Conservation (phyloP, 2,113 vertebrate species). For the Lichenostomus cassidix region DNA sequence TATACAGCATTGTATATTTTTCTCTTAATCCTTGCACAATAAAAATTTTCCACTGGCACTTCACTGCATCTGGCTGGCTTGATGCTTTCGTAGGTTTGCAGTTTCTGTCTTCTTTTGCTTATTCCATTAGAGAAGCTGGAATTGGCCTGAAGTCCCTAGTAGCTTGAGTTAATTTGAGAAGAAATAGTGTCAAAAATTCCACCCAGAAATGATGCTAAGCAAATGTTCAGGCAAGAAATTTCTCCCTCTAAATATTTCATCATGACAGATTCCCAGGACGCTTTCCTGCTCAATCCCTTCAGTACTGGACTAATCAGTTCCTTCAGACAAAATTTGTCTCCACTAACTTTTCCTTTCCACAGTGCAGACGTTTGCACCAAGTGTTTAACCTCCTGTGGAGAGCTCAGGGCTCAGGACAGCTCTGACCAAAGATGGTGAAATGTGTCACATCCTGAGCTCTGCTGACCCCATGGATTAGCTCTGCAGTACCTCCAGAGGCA, state of each 20-base stretch:
- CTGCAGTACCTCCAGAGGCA: neutral
- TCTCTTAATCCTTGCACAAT: neutral
- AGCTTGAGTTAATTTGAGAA: conserved; percentile 19
- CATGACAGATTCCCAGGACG: neutral
- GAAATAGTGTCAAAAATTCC: conserved; percentile 1
- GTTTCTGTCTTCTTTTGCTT: neutral
- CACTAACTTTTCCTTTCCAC: neutral
- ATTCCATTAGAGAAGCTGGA: neutral
- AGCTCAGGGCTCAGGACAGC: rapidly evolving
- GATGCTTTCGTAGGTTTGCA: neutral
- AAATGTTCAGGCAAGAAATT: conserved; percentile 2
- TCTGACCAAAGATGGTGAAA: neutral
- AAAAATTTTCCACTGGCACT: neutral
- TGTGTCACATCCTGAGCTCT: neutral
- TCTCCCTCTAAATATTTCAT: conserved; percentile 3
- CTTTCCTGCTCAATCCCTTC: neutral
- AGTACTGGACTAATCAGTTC: neutral
- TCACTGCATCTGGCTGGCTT: neutral
- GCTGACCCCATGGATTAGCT: neutral
- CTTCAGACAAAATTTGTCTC: neutral
- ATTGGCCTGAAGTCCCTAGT: neutral
- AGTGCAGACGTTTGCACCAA: neutral
- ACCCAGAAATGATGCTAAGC: conserved; percentile 9
- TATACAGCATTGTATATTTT: neutral
- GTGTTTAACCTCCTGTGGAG: neutral